Percentiles rank a stretch among this genome's conserved stretches.
These are phyloP conservation scores for Hycleus cichorii DNA, from an alignment of 1,140 invertebrate genomes.

Conservation along the genomic window DNA sequence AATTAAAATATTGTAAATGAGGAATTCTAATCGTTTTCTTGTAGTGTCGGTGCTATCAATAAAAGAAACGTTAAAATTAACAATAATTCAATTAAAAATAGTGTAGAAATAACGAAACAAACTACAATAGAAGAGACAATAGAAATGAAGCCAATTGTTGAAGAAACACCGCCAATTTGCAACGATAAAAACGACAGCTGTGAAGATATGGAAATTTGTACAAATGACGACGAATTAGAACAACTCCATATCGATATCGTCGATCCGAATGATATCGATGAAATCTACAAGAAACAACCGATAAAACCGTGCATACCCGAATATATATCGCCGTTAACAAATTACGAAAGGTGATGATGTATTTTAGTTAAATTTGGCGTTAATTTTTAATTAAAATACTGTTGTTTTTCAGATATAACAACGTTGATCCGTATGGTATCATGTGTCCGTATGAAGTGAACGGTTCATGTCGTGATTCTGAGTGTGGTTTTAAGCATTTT, in stretches of 20 bases:
- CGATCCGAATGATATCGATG: slow-evolving; percentile 24
- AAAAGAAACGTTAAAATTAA: too few species aligned
- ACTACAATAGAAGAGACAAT: background rate
- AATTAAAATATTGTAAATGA: too few species aligned
- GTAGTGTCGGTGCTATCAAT: too few species aligned
- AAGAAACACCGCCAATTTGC: background rate
- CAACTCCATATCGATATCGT: slow-evolving; percentile 3
- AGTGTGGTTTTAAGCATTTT: slow-evolving; percentile 29
- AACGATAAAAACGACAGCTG: slow-evolving; percentile 1
- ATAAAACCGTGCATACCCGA: slow-evolving; percentile 7
- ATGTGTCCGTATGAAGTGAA: slow-evolving; percentile 31
- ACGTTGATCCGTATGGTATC: slow-evolving; percentile 21
- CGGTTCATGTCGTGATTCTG: slow-evolving; percentile 28
- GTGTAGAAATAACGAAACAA: background rate
- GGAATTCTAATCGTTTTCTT: too few species aligned
- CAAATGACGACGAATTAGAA: background rate
- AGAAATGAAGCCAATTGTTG: background rate
- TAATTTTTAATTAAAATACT: background rate
- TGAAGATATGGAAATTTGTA: slow-evolving; percentile 6
- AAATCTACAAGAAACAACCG: slow-evolving; percentile 11
- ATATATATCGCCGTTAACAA: slow-evolving; percentile 22
- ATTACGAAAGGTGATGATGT: slow-evolving; percentile 11
- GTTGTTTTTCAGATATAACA: slow-evolving; percentile 18
- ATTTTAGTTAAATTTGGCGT: background rate
- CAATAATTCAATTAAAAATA: too few species aligned